These are phyloP conservation scores for Trachythela sp. DNA, from an alignment of 64 coral and sea anemone genomes.

Conservation along the genomic window DNA sequence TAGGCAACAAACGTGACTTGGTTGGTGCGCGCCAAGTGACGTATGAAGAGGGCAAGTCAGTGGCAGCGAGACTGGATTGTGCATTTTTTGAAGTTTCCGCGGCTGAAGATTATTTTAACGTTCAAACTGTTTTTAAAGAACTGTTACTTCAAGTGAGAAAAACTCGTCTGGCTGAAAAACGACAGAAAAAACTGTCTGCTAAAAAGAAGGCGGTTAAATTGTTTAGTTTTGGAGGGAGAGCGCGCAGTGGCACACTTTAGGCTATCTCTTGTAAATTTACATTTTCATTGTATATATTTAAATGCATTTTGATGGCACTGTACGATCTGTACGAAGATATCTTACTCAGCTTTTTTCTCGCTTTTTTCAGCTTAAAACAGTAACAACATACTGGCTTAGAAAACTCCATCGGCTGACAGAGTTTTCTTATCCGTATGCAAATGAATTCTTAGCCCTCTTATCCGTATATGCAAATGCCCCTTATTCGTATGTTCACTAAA, in stretches of 20 bases:
- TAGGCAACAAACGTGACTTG: slow-evolving; percentile 2
- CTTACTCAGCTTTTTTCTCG: too few relatives aligned
- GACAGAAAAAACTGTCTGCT: not conserved
- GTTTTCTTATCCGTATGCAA: too few relatives aligned
- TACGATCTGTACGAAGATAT: too few relatives aligned
- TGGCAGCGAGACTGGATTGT: not conserved
- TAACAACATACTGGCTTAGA: too few relatives aligned
- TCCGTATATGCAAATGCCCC: too few relatives aligned
- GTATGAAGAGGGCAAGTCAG: not conserved
- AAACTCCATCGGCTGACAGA: too few relatives aligned
- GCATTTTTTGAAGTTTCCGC: not conserved
- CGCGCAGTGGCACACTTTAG: not conserved
- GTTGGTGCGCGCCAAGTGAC: not conserved
- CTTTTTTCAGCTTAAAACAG: too few relatives aligned
- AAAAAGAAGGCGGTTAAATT: not conserved
- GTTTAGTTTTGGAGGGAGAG: not conserved
- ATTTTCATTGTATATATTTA: not conserved
- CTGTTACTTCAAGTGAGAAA: not conserved
- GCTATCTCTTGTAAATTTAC: too few relatives aligned
- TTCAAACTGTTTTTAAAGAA: not conserved
- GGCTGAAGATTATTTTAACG: not conserved
- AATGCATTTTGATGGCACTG: not conserved
- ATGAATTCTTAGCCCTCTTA: too few relatives aligned
- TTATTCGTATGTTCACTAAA: too few relatives aligned
- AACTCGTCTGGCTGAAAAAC: not conserved